Evolutionary conservation across 2,888 invertebrate genomes (phyloP), one percentile per base, ranked within the genome.

Genomic region (Coenonympha glycerion): DNA sequence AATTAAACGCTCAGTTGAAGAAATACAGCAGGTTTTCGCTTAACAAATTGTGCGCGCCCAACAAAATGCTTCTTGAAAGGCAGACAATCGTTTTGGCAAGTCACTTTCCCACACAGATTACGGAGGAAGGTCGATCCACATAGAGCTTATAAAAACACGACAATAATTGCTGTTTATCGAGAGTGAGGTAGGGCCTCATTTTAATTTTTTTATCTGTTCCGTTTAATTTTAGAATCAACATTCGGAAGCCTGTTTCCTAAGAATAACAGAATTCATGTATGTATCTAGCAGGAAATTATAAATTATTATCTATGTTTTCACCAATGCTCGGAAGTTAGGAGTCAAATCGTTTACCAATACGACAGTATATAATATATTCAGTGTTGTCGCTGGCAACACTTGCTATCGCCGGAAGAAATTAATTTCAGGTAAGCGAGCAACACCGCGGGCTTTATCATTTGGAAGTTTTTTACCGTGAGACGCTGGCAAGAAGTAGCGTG

Each of bases 381-480:
- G 37, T 22, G 13, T 19, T 3, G 48, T 45, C 24, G 24, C 39
- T 49, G 46, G 51, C 51, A 55, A 57, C 53, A 56, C 28, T 26
- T 24, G 6, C 51, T 58, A 52, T 53, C 54, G 45, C 59, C 60
- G 62, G 60, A 63, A 63, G 59, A 51, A 61, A 61, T 61, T 56
- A 62, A 57, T 57, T 53, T 56, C 57, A 42, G 57, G 48, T 54
- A 61, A 61, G 59, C 57, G 59, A 55, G 58, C 59, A 53, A 58
- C 56, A 66, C 61, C 55, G 55, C 64, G 64, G 63, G 64, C 63
- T 68, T 71, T 69, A 63, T 66, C 65, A 55, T 67, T n/a, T n/a
- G n/a, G n/a, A n/a, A n/a, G n/a, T 72, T 68, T 34, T 68, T 68
- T 71, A 71, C 71, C 77, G 76, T 79, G 77, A 73, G 77, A 77